phyloP scores from a whole-genome alignment of 2,113 vertebrate species.

The Corapipo altera region DNA sequence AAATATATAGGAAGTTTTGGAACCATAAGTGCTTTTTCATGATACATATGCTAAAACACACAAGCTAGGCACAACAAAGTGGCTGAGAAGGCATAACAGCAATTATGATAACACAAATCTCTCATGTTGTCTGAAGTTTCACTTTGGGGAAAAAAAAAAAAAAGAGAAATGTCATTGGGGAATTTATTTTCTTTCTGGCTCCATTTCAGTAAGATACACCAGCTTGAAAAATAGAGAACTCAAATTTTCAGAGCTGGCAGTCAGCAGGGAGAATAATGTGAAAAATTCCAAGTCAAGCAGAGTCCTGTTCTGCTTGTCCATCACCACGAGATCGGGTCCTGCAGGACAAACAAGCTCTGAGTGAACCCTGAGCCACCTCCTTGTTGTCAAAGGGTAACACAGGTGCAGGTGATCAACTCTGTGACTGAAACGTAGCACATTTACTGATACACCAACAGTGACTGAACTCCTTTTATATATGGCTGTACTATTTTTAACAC shows the following conservation, averaged over 20 bases:
- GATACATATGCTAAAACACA: background rate
- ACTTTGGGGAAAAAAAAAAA: background rate
- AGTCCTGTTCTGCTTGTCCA: background rate
- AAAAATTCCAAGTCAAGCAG: background rate
- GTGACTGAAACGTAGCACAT: background rate
- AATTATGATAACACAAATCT: background rate
- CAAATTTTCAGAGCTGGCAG: background rate
- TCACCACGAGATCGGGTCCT: background rate
- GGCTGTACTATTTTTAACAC: background rate
- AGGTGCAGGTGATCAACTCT: background rate
- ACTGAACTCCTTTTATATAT: background rate
- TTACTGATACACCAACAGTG: background rate
- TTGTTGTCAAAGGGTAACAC: background rate
- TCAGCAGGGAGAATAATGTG: background rate
- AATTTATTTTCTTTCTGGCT: background rate
- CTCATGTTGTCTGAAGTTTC: background rate
- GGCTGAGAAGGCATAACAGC: background rate
- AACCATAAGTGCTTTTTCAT: background rate
- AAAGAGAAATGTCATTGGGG: background rate
- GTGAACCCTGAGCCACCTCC: background rate
- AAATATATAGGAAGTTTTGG: background rate
- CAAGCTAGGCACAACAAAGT: slow-evolving; percentile 21
- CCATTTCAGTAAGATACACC: background rate
- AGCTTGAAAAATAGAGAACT: background rate
- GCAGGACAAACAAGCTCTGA: background rate